Evolutionary conservation across 2,797 vertebrate genomes (phyloP).

Genomic region (Alfaro cultratus): DNA sequence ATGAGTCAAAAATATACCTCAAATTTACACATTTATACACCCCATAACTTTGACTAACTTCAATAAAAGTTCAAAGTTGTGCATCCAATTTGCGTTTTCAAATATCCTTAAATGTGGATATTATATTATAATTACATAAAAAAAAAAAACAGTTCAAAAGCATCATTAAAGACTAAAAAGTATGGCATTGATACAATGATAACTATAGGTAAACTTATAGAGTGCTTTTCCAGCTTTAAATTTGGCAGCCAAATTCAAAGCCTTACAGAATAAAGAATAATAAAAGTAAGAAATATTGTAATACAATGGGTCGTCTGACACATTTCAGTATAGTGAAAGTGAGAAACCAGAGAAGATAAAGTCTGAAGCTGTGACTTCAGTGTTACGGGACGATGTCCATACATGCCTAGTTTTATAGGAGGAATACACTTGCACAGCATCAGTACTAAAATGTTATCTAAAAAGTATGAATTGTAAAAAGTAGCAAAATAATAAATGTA

Average conservation of each 20-base stretch:
- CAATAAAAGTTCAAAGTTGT: not conserved
- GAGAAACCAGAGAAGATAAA: not conserved
- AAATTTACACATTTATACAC: not conserved
- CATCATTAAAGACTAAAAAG: not conserved
- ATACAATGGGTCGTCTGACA: not conserved
- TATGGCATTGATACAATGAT: not conserved
- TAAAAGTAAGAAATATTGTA: not conserved
- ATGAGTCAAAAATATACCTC: not conserved
- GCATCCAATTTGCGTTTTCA: not conserved
- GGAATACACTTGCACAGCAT: not conserved
- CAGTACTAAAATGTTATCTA: not conserved
- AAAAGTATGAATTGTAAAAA: not conserved
- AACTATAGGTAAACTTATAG: not conserved
- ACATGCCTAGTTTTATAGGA: not conserved
- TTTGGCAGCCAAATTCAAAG: not conserved
- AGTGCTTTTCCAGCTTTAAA: not conserved
- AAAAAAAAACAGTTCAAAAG: not conserved
- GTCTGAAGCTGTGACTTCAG: not conserved
- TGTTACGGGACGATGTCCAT: not conserved
- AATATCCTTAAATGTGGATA: not conserved
- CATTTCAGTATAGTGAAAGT: not conserved
- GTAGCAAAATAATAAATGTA: not conserved
- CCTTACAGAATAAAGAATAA: not conserved
- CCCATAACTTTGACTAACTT: not conserved
- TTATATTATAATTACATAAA: not conserved